These are phyloP conservation scores for Lasiurus cinereus DNA, from an alignment of 2,113 vertebrate species.

Conservation along the genomic window DNA sequence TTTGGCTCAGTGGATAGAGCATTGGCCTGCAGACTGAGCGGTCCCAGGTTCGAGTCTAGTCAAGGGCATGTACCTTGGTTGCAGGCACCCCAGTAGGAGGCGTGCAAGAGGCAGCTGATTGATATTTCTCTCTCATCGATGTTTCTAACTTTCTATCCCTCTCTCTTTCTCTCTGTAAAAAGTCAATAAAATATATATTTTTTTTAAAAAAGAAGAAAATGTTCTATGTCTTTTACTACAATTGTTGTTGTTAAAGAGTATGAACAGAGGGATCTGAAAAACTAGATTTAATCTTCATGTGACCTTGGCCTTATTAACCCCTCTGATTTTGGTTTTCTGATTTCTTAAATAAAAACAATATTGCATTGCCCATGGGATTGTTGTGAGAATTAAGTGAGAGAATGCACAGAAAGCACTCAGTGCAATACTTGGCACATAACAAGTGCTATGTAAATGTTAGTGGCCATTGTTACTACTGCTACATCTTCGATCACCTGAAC, in stretches of 20 bases:
- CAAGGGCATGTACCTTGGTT: too few relatives aligned
- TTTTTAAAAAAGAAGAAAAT: background rate
- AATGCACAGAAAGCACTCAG: background rate
- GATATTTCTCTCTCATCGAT: too few relatives aligned
- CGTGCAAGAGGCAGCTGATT: too few relatives aligned
- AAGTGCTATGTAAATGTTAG: background rate
- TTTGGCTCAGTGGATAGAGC: too few relatives aligned
- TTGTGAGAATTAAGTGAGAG: background rate
- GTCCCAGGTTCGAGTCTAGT: too few relatives aligned
- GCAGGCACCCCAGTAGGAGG: too few relatives aligned
- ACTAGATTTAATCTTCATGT: conserved; percentile 7
- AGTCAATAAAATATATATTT: too few relatives aligned
- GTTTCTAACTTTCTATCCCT: too few relatives aligned
- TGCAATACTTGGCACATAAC: background rate
- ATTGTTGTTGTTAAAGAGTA: background rate
- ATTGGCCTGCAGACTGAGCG: too few relatives aligned
- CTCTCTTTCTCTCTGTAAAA: too few relatives aligned
- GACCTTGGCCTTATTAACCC: background rate
- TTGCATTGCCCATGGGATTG: background rate
- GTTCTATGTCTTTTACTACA: background rate
- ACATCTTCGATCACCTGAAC: background rate
- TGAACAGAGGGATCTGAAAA: conserved; percentile 17
- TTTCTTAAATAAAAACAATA: conserved; percentile 31
- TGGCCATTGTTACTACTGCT: background rate
- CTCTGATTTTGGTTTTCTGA: background rate